Conservation (phyloP, 2,113 vertebrate species). For the Microcebus murinus region DNA sequence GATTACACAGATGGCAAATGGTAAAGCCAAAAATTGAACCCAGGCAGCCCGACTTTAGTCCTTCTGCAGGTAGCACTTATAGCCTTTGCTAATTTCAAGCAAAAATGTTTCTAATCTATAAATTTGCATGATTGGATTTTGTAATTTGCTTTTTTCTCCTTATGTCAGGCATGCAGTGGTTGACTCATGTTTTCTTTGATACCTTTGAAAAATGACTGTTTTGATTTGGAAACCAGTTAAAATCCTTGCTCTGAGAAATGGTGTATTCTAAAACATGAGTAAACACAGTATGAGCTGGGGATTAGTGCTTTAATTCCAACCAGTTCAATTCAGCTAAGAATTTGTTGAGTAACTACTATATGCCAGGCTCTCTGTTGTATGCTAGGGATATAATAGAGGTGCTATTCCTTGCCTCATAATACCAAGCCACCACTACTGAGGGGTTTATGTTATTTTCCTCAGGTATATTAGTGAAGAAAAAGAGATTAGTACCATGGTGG, state of each 20-base stretch:
- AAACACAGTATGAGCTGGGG: not conserved
- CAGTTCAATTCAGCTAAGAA: not conserved
- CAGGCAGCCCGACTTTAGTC: not conserved
- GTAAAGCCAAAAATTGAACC: not conserved
- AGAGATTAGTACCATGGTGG: not conserved
- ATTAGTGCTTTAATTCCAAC: not conserved
- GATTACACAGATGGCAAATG: not conserved
- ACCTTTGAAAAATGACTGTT: not conserved
- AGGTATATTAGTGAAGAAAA: not conserved
- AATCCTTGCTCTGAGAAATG: not conserved
- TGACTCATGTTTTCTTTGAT: not conserved
- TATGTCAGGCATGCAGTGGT: not conserved
- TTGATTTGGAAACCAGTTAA: not conserved
- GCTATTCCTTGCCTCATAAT: not conserved
- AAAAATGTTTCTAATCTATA: not conserved
- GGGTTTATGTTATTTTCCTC: not conserved
- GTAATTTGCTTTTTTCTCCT: not conserved
- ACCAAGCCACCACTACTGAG: not conserved
- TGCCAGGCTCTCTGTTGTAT: not conserved
- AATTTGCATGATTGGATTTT: not conserved
- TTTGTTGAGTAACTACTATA: not conserved
- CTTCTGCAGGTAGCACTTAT: not conserved
- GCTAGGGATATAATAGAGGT: not conserved
- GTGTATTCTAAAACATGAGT: not conserved
- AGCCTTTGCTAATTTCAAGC: slow-evolving; percentile 14